Evolutionary conservation across 2,888 invertebrate species (phyloP), one percentile per base, ranked within the genome.

Genomic region (Orthonevra nobilis): DNA sequence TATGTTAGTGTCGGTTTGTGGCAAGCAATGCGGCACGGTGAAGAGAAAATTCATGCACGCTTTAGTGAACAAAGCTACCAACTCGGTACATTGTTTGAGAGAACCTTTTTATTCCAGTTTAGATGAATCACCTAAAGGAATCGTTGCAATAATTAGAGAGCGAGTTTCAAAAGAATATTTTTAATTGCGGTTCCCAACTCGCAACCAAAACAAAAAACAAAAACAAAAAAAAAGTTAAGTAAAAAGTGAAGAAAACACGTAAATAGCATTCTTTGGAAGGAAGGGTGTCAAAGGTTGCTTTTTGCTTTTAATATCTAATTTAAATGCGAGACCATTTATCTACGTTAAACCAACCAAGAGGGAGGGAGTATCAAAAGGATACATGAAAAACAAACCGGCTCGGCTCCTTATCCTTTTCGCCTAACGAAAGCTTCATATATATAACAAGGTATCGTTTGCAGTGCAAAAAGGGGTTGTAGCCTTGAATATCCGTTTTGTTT

Each of bases 251-350:
- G n/a, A n/a, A n/a, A 38, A 46, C 7, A 17, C 17, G 7, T 2
- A 14, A 52, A 20, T 12, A n/a, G 36, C 26, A 4, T 50, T 32
- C 12, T 3, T 14, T 23, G n/a, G 6, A 9, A 9, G 52, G 23
- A 23, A n/a, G n/a, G 23, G 28, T 30, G 7, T 7, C 6, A n/a
- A 2, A 30, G 46, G 44, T 60, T 64, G 50, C 52, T 50, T 54
- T 19, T 30, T n/a, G n/a, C n/a, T n/a, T 60, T 64, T 64, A 72
- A 60, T 64, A 66, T 60, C 64, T 66, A 60, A 77, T 77, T 72
- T 72, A 72, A 77, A 77, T 77, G 77, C 77, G 77, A 64, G 23
- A 32, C 46, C 64, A 72, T 77, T 72, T 77, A 72, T 77, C 77
- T 48, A 34, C 38, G 44, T 72, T 52, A 60, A 77, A 66, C 58